A percentile compares a stretch with the other conserved stretches of the same genome.
These are phyloP conservation scores for Spialia ferax DNA, from an alignment of 2,888 invertebrate genomes.

Conservation along the genomic window DNA sequence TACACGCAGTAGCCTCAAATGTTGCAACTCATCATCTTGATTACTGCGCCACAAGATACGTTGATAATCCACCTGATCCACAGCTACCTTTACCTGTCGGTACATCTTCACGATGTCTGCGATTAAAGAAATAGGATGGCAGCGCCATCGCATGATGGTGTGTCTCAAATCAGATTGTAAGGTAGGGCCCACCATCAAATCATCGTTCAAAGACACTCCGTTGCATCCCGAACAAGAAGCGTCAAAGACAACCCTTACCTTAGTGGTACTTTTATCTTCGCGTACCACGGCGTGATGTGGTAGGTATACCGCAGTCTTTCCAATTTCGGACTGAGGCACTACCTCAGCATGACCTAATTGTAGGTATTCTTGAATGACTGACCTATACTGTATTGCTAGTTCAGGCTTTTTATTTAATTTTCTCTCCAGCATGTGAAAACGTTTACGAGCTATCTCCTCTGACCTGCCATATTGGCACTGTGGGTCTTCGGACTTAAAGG, in stretches of 20 bases:
- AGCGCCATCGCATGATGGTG: constrained; percentile 49
- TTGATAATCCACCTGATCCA: constrained; percentile 45
- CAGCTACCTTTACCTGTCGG: constrained; percentile 46
- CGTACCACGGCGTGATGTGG: constrained; percentile 52
- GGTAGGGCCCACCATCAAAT: constrained; percentile 46
- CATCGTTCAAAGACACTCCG: constrained; percentile 47
- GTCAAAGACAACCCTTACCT: constrained; percentile 50
- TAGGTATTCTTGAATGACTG: constrained; percentile 44
- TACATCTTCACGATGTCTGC: constrained; percentile 54
- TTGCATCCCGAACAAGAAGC: constrained; percentile 44
- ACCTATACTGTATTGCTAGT: constrained; percentile 41
- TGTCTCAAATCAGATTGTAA: constrained; percentile 49
- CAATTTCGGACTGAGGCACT: constrained; percentile 25
- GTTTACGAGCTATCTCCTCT: constrained; percentile 32
- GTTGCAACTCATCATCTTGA: constrained; percentile 26
- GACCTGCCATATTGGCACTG: constrained; percentile 26
- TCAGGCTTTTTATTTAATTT: constrained; percentile 30
- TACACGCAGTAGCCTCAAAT: constrained; percentile 45
- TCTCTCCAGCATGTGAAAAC: constrained; percentile 39
- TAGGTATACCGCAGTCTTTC: constrained; percentile 42
- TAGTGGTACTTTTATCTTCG: constrained; percentile 46
- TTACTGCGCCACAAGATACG: constrained; percentile 42
- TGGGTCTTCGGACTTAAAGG: constrained; percentile 22
- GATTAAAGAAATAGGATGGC: constrained; percentile 44
- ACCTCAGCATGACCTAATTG: constrained; percentile 43